phyloP scores from a whole-genome alignment of 1,140 invertebrate genomes.

The Papilio polyxenes region DNA sequence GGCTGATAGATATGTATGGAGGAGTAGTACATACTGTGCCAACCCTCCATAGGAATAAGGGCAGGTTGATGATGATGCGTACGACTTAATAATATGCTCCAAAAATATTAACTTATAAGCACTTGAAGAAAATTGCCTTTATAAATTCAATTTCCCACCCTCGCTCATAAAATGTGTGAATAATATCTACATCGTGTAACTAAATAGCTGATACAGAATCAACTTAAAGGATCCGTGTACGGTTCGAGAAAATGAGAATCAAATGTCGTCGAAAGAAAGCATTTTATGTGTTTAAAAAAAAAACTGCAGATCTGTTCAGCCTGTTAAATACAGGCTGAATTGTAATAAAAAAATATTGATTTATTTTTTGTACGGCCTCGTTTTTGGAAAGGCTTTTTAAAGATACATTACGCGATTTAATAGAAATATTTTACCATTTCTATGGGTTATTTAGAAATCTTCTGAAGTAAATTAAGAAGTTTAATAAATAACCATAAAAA shows the following conservation, averaged over 20 bases:
- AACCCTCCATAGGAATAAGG: no score
- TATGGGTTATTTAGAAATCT: background rate
- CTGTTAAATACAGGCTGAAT: no score
- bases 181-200: constrained; percentile 11
- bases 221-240: constrained; percentile 6
- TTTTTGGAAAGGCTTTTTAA: background rate
- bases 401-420: background rate
- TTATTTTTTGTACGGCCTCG: no score
- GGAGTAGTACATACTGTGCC: no score
- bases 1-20: no score
- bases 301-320: no score
- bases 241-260: background rate
- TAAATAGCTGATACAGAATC: constrained; percentile 23
- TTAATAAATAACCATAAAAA: constrained; percentile 8
- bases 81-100: background rate
- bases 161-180: constrained; percentile 27
- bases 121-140: constrained; percentile 18
- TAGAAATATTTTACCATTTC: constrained; percentile 3
- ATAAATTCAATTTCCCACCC: constrained; percentile 25
- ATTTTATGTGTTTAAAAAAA: background rate
- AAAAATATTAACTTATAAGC: constrained; percentile 22
- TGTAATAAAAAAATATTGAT: background rate
- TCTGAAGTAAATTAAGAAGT: background rate
- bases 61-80: no score
- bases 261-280: background rate